Evolutionary conservation across 1,140 invertebrate genomes (phyloP), one percentile per base, ranked within the genome.

Genomic region (Argopecten irradians): DNA sequence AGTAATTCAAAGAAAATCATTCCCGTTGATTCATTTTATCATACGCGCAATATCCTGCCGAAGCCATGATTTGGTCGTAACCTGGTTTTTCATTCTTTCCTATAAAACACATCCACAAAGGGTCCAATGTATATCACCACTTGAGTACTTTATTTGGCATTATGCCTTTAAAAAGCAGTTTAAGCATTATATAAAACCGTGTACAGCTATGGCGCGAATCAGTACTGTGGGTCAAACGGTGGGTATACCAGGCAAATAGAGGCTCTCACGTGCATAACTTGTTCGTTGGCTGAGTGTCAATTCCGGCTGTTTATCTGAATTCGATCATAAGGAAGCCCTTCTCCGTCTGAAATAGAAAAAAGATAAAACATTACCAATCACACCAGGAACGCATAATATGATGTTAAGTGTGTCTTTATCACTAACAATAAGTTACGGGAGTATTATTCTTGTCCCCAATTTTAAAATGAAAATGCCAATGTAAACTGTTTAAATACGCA

Each of bases 121-220:
- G 8, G 55, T 16, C 55, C 55, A 28, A 1, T 46, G n/a, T 46
- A 19, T 11, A 46, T 19, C 43, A 46, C 43, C 43, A 46, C 43
- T 5, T 71, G 22, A 71, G 22, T 71, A 71, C 55, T 28, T 28
- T 28, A 71, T 1, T 16, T 71, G 55, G 55, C 55, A 11, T 71
- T 0, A 3, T 28, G 55, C 55, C 55, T 28, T 71, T 71, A 28
- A 0, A n/a, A 71, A 71, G 55, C 55, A 71, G 8, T 28, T 28
- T 3, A 71, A 71, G 55, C 55, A 71, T 28, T 71, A 71, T 71
- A 71, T 71, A 28, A 71, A 71, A n/a, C 22, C 55, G 22, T 71
- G 55, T 71, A 71, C 55, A 71, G n/a, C 55, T 71, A 71, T 71
- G 55, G 55, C 55, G 55, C 55, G 11, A 71, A 71, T 71, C 43